These are phyloP conservation scores for Asteroscopus sphinx DNA, from an alignment of 2,888 invertebrate genomes.

Conservation along the genomic window DNA sequence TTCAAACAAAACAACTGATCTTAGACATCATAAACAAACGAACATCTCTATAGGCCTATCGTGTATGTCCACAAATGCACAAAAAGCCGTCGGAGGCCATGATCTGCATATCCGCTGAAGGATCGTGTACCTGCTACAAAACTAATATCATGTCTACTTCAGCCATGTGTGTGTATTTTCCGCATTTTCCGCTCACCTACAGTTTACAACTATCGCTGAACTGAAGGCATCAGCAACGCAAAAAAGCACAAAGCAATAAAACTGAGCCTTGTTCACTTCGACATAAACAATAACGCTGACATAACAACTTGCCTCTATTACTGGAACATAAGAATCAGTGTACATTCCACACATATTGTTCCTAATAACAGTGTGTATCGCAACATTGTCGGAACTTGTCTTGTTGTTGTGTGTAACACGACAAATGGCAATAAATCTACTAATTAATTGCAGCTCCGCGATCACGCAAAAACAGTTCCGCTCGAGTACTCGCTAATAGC, in stretches of 20 bases:
- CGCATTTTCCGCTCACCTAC: background rate
- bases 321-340: background rate
- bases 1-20: no score
- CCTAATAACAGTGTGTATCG: background rate
- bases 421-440: conserved; percentile 50
- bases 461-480: conserved; percentile 39
- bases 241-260: background rate
- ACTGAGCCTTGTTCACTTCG: background rate
- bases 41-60: no score
- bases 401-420: conserved; percentile 2
- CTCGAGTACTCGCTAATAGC: conserved; percentile 38
- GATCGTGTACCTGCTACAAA: no score
- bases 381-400: background rate
- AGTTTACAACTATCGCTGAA: background rate
- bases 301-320: background rate
- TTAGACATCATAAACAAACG: no score
- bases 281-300: conserved; percentile 9
- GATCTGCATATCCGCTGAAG: no score
- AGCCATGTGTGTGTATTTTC: background rate
- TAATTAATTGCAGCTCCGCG: conserved; percentile 51
- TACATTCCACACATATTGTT: conserved; percentile 6
- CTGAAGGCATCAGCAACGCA: background rate
- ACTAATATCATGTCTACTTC: no score
- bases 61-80: no score
- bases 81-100: no score